Conservation (phyloP, 2,797 vertebrate genomes). For the Pygocentrus nattereri region DNA sequence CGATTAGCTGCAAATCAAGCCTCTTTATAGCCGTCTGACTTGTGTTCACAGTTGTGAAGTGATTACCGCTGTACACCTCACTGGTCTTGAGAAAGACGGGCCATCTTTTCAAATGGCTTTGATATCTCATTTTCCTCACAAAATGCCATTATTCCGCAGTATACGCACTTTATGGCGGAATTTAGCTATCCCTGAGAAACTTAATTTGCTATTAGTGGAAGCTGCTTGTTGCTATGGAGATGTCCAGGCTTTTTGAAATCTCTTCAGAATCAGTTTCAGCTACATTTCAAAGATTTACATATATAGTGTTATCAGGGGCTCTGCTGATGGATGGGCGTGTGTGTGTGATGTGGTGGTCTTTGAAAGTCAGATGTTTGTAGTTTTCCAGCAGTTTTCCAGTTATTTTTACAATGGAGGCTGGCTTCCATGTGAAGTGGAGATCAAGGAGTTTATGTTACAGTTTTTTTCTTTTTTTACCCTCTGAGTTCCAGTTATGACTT, state of each 20-base stretch:
- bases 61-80: conserved; percentile 24
- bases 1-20: conserved; percentile 45
- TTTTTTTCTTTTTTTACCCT: too few species aligned
- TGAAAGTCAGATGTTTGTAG: neutral
- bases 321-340: neutral
- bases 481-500: too few species aligned
- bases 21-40: conserved; percentile 34
- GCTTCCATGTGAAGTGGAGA: too few species aligned
- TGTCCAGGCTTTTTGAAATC: conserved; percentile 8
- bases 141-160: conserved; percentile 27
- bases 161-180: neutral
- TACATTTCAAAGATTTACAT: conserved; percentile 27
- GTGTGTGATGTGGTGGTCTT: neutral
- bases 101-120: conserved; percentile 28
- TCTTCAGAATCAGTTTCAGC: neutral
- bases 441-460: too few species aligned
- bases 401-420: too few species aligned
- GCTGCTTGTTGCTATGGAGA: conserved; percentile 36
- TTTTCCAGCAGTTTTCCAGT: neutral
- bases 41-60: conserved; percentile 46
- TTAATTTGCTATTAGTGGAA: conserved; percentile 6
- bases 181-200: conserved; percentile 26
- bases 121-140: conserved; percentile 31
- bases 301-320: conserved; percentile 28
- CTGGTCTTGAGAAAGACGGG: conserved; percentile 33